phyloP scores from a whole-genome alignment of 2,113 vertebrate genomes.

The Alouatta palliata region DNA sequence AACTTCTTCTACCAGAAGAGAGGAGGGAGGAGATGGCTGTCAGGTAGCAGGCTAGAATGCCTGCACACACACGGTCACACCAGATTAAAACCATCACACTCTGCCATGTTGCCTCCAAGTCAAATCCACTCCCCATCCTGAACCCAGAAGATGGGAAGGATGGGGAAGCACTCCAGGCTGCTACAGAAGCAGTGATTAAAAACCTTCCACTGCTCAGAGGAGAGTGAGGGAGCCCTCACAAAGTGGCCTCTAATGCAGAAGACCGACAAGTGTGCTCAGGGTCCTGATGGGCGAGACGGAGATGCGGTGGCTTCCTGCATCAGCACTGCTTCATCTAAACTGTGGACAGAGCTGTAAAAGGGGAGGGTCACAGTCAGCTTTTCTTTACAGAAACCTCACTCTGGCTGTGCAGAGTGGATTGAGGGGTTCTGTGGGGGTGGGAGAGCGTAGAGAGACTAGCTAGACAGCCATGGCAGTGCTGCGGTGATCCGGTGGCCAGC shows the following conservation, averaged over 20 bases:
- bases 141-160: background rate
- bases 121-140: background rate
- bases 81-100: background rate
- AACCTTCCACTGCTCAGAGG: background rate
- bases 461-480: background rate
- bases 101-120: background rate
- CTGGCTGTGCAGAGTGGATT: background rate
- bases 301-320: too few species aligned
- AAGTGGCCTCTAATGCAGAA: background rate
- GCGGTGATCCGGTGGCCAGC: too few species aligned
- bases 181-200: background rate
- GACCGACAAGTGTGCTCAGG: background rate
- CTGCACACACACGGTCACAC: background rate
- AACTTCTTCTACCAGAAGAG: background rate
- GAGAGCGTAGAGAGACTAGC: background rate
- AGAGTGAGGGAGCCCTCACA: background rate
- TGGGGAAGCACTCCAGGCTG: too few species aligned
- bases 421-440: too few species aligned
- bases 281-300: background rate
- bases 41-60: background rate
- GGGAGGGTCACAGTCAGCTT: background rate
- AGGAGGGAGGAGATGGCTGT: background rate
- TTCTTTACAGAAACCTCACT: background rate
- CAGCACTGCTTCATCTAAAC: background rate
- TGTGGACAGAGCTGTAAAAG: background rate